Conservation (phyloP, 2,888 invertebrate genomes). For the Neuroscelio doddi region DNA sequence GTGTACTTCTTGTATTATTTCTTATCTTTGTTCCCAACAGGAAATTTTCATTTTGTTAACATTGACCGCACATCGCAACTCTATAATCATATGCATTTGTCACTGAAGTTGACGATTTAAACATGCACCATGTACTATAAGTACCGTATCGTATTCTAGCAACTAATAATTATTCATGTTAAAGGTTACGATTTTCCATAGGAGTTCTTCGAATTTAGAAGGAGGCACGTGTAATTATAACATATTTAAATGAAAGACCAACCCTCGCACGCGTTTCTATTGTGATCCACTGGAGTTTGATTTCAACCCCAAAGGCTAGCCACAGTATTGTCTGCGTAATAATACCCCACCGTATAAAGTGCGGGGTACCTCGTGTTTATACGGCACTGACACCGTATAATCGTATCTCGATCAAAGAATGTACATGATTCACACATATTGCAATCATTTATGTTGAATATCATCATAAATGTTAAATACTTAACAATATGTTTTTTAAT, state of each 20-base stretch:
- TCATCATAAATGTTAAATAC: slow-evolving; percentile 17
- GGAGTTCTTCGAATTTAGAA: slow-evolving; percentile 37
- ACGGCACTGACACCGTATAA: slow-evolving; percentile 51
- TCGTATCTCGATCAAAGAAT: slow-evolving; percentile 45
- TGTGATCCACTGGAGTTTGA: slow-evolving; percentile 69
- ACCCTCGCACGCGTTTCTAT: slow-evolving; percentile 65
- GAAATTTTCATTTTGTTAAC: too few species aligned
- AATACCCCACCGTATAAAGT: slow-evolving; percentile 65
- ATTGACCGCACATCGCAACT: too few species aligned
- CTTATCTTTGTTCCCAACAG: too few species aligned
- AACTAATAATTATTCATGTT: slow-evolving; percentile 43
- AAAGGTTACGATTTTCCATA: slow-evolving; percentile 42
- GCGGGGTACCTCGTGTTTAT: slow-evolving; percentile 59
- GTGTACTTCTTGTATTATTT: too few species aligned
- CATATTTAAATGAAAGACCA: slow-evolving; percentile 63
- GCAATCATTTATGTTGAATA: slow-evolving; percentile 22
- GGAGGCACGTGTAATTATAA: slow-evolving; percentile 65
- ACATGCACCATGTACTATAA: neutral
- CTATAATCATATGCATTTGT: too few species aligned
- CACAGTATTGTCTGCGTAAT: slow-evolving; percentile 68
- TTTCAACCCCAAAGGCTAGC: slow-evolving; percentile 69
- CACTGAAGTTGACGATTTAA: too few species aligned
- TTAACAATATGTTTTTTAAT: neutral
- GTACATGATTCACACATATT: slow-evolving; percentile 47
- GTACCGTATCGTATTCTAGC: slow-evolving; percentile 25